Conservation (phyloP, 2,888 invertebrate species). For the Xestia ashworthii region DNA sequence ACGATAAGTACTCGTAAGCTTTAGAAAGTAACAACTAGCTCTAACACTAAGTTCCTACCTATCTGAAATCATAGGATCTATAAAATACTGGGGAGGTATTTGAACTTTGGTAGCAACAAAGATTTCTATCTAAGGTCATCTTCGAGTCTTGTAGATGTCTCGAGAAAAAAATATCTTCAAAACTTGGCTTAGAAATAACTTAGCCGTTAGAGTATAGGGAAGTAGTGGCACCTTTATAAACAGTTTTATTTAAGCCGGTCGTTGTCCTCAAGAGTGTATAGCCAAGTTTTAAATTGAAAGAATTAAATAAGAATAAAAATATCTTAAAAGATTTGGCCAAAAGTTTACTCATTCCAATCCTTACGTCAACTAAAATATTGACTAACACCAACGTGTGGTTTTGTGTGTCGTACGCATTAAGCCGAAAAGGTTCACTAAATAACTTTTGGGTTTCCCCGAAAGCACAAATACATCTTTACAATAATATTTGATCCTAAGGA, state of each 20-base stretch:
- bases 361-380: slow-evolving; percentile 39
- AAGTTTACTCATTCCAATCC: background rate
- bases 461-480: background rate
- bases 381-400: slow-evolving; percentile 29
- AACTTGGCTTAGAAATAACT: slow-evolving; percentile 6
- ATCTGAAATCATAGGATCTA: slow-evolving; percentile 4
- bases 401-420: slow-evolving; percentile 23
- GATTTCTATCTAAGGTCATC: slow-evolving; percentile 2
- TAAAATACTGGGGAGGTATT: background rate
- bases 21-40: slow-evolving; percentile 10
- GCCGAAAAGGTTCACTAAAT: slow-evolving; percentile 25
- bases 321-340: background rate
- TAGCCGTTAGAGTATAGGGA: background rate
- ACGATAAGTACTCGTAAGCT: slow-evolving; percentile 3
- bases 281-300: background rate
- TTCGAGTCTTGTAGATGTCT: background rate
- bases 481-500: background rate
- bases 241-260: slow-evolving; percentile 31
- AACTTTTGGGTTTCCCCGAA: slow-evolving; percentile 17
- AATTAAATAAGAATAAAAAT: background rate
- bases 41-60: background rate
- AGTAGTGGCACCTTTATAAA: background rate
- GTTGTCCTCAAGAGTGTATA: slow-evolving; percentile 31
- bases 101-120: background rate
- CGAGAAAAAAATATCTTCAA: background rate